phyloP scores from a whole-genome alignment of 1,140 invertebrate species.

The Thalassaphorura encarpata region DNA sequence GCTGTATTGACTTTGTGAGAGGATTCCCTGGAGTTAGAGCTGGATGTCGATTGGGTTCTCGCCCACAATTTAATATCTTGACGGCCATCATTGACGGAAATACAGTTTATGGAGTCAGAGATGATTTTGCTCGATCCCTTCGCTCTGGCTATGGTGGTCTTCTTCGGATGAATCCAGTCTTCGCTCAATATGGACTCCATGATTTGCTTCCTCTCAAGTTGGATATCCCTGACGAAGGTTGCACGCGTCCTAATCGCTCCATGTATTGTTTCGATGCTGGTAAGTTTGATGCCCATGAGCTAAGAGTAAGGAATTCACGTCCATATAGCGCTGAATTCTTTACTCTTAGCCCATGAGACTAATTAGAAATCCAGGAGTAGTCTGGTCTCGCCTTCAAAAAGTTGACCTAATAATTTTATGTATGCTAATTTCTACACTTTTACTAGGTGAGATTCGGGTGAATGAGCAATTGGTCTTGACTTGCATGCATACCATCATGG shows the following conservation, averaged over 20 bases:
- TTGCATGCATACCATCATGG: constrained; percentile 83
- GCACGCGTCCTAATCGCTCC: constrained; percentile 70
- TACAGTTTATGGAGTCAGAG: constrained; percentile 72
- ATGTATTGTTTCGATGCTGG: constrained; percentile 88
- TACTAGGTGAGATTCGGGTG: constrained; percentile 75
- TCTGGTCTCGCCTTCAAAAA: background rate
- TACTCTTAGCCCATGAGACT: background rate
- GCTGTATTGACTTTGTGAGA: constrained; percentile 77
- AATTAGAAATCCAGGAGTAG: too few relatives aligned
- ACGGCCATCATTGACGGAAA: constrained; percentile 73
- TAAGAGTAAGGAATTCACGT: background rate
- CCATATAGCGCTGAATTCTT: background rate
- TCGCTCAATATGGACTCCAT: constrained; percentile 74
- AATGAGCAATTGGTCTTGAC: constrained; percentile 84
- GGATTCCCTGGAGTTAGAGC: constrained; percentile 71
- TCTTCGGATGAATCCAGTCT: constrained; percentile 76
- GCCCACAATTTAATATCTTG: constrained; percentile 68
- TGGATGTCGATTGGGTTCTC: constrained; percentile 62
- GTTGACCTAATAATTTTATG: background rate
- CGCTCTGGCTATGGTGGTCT: constrained; percentile 65
- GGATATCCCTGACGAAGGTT: constrained; percentile 84
- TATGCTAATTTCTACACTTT: background rate
- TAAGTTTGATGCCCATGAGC: too few relatives aligned
- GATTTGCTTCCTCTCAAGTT: constrained; percentile 80
- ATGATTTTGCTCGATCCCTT: constrained; percentile 64